Base-by-base conservation (phyloP, 92 coral and sea anemone species). In the Zoanthus solanderi region DNA sequence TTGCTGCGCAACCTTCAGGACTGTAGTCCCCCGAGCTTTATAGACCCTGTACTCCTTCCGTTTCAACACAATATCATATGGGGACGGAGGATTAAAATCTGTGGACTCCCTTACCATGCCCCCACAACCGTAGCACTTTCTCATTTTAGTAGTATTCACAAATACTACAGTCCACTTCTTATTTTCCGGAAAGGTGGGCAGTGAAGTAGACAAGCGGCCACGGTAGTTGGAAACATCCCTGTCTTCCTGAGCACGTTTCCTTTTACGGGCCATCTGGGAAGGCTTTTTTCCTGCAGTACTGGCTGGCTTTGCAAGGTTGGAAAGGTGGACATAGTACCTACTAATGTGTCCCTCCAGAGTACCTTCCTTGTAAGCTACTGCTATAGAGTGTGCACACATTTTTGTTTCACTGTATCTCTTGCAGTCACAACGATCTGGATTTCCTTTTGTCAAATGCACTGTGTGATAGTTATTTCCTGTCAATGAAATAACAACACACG, bases 121-220 rank as follows among this genome's bases (percentile, higher is more conserved):
- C 29, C 90, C 93, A 50, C 93, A 90, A 15, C 93, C 93, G 53
- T 90, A 90, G 68, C 93, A 90, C 74, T 90, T 86, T 17, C 32
- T 32, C 90, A 90, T 90, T 47, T 71, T 86, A 5, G 90, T 90
- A 69, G 86, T 69, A 32, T 76, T 82, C 2, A 90, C 93, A 14
- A 89, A 84, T 2, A 85, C 65, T 5, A 50, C 84, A 16, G n/a
- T 29, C 34, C 66, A 50, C 17, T 32, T 50, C 3, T 23, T 7
- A 9, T 3, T 9, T 9, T 30, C 3, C 5, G 28, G 65, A 30
- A 7, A 13, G 74, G 37, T 69, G 74, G 74, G 23, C 10, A 23
- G 37, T 6, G 6, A 5, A 10, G 10, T 67, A 45, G 7, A 42
- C 50, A 78, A 6, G 63, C 68, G 47, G n/a, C 34, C 42, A 42